Conservation (phyloP, 2,113 vertebrate genomes). For the Podocnemis expansa region DNA sequence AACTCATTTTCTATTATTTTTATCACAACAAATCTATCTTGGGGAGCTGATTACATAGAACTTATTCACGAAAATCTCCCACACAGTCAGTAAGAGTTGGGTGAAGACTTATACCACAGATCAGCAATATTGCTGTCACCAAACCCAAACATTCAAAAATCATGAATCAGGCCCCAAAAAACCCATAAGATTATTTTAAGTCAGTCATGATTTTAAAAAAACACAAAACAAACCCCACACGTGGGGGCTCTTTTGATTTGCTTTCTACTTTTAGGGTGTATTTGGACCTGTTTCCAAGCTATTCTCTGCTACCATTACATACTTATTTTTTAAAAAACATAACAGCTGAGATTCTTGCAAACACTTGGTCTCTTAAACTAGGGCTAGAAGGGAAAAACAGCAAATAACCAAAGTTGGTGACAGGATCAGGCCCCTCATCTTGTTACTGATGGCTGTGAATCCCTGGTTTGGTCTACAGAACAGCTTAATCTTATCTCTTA, state of each 20-base stretch:
- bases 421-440: conserved; percentile 36
- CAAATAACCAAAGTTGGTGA: conserved; percentile 64
- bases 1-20: neutral
- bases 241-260: conserved; percentile 23
- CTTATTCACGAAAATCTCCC: neutral
- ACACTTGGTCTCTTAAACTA: conserved; percentile 50
- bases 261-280: conserved; percentile 41
- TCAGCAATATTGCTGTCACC: neutral
- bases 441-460: conserved; percentile 43
- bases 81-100: neutral
- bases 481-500: conserved; percentile 23
- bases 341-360: conserved; percentile 35
- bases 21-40: neutral
- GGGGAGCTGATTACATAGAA: neutral
- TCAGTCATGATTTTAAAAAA: conserved; percentile 8
- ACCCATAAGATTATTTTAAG: conserved; percentile 45
- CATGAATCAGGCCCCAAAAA: conserved; percentile 40
- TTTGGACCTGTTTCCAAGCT: conserved; percentile 62
- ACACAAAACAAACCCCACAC: too few species aligned
- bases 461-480: conserved; percentile 39
- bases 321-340: neutral
- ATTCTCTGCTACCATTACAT: conserved; percentile 60
- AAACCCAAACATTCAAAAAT: neutral
- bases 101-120: neutral
- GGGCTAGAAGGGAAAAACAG: conserved; percentile 64